Evolutionary conservation across 1,140 invertebrate species (phyloP).

Genomic region (Drosophila ohnishii): DNA sequence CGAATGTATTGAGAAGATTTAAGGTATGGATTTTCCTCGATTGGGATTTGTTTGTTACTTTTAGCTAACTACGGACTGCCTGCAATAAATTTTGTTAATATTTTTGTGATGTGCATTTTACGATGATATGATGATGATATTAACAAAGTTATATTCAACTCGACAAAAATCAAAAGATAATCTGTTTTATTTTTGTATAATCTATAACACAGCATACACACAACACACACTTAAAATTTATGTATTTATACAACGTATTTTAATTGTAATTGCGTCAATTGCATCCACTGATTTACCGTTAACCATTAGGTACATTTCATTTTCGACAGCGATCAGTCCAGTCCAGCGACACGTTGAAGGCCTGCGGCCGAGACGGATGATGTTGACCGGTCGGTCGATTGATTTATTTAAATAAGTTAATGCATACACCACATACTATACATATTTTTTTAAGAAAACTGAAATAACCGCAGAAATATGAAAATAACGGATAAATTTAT

Average conservation of each 20-base stretch:
- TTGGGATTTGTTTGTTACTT: constrained; percentile 79
- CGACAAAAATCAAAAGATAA: constrained; percentile 80
- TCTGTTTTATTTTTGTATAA: constrained; percentile 82
- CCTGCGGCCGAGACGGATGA: constrained; percentile 8
- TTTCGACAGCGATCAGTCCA: constrained; percentile 36
- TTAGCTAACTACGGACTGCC: constrained; percentile 79
- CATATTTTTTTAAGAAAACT: constrained; percentile 73
- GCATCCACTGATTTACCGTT: constrained; percentile 38
- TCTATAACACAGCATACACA: constrained; percentile 56
- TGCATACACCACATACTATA: constrained; percentile 45
- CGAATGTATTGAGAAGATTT: constrained; percentile 42
- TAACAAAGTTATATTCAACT: constrained; percentile 80
- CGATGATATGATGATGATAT: constrained; percentile 76
- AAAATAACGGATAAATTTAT: constrained; percentile 72
- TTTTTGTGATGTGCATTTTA: constrained; percentile 78
- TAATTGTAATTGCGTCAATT: constrained; percentile 60
- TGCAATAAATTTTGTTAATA: constrained; percentile 82
- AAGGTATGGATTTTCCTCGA: constrained; percentile 61
- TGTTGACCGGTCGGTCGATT: constrained; percentile 16
- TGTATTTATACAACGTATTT: constrained; percentile 69
- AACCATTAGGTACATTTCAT: constrained; percentile 45
- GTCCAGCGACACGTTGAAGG: neutral
- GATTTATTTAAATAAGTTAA: constrained; percentile 60
- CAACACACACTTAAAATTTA: constrained; percentile 50
- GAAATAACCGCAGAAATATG: constrained; percentile 72